A percentile compares a stretch with the other conserved stretches of the same genome.
These are phyloP conservation scores for Anseranas semipalmata DNA, from an alignment of 2,113 vertebrate species.

Conservation along the genomic window DNA sequence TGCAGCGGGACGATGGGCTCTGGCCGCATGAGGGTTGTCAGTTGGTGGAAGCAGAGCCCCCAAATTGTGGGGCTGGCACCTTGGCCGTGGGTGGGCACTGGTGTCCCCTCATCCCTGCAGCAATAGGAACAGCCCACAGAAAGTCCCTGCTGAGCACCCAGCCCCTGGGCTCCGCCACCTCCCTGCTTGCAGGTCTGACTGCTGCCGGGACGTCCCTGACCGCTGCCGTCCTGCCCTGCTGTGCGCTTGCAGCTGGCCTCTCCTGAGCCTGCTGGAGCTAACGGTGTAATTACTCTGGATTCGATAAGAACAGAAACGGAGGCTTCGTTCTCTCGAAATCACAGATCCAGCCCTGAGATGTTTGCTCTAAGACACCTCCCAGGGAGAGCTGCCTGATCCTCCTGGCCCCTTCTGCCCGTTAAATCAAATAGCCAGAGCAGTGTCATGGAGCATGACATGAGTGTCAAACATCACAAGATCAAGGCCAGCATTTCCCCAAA, in stretches of 20 bases:
- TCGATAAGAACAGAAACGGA: background rate
- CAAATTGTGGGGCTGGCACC: accelerated
- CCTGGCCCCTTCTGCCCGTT: background rate
- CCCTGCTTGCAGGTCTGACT: accelerated
- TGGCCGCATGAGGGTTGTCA: accelerated
- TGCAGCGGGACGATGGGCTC: background rate
- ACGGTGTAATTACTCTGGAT: background rate
- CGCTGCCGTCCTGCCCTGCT: accelerated
- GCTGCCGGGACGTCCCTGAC: background rate
- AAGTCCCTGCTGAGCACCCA: accelerated
- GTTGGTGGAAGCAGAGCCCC: background rate
- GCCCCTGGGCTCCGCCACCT: background rate
- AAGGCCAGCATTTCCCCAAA: background rate
- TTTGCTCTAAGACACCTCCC: background rate
- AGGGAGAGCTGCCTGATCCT: background rate
- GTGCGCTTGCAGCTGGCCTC: background rate
- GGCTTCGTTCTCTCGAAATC: background rate
- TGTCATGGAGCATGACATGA: accelerated
- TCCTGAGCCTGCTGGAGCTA: background rate
- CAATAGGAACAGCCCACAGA: background rate
- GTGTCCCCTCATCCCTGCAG: background rate
- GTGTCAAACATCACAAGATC: background rate
- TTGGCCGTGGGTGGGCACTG: accelerated
- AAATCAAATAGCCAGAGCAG: background rate
- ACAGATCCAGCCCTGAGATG: background rate